Evolutionary conservation across 2,888 invertebrate species (phyloP), one percentile per base, ranked within the genome.

Genomic region (Metellina segmentata): DNA sequence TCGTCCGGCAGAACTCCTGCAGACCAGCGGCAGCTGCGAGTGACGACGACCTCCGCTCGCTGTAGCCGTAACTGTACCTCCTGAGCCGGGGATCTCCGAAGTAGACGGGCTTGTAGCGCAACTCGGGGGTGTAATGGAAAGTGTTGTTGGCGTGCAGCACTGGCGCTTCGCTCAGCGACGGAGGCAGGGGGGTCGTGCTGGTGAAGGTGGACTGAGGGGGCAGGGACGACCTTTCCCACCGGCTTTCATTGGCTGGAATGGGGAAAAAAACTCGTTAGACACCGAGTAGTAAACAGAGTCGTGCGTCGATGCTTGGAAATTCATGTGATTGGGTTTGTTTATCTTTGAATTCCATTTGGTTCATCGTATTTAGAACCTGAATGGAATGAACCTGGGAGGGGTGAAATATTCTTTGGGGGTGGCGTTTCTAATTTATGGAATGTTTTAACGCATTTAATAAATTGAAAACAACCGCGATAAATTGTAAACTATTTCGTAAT

Each of bases 1-100:
- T 90, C 19, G 86, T 83, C 61, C 87, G 90, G 75, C 92, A 90
- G n/a, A 90, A 90, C 16, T 90, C 90, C 34, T 90, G 90, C 19
- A 90, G 61, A 8, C 89, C 86, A 20, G 85, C 52, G 20, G 85
- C 85, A 0, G 53, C 48, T 5, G 86, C 81, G 7, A 70, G 70
- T 48, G 49, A 70, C 0, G 92, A 86, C 0, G 82, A n/a, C n/a
- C 91, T 81, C 0, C 82, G 77, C 16, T 85, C 83, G 19, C 70
- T 79, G n/a, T 77, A 75, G 6, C 89, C 83, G 71, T 81, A 85
- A 61, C 87, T 92, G 81, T 85, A 92, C n/a, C 92, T 78, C 7
- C 91, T 74, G 11, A 83, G 61, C 52, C 89, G 20, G 2, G 92
- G 92, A 34, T 89, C 92, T 7, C 89, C 89, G 51, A 89, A 92